Evolutionary conservation across 2,113 vertebrate species (phyloP).

Genomic region (Lepus europaeus): DNA sequence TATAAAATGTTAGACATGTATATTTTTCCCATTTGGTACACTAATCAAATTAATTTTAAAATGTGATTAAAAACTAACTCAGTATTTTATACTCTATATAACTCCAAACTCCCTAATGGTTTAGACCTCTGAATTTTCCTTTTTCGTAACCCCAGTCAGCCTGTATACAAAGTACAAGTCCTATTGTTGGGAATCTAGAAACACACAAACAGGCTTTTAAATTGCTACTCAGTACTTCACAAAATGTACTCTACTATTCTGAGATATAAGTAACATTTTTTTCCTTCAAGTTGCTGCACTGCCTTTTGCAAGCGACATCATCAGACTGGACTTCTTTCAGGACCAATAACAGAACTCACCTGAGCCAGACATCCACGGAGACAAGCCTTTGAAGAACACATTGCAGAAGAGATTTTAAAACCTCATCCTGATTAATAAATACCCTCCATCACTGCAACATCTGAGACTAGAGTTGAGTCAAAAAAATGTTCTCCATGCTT

Average conservation of each 20-base stretch:
- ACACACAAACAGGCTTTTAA: constrained; percentile 28
- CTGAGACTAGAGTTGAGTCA: not conserved
- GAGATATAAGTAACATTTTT: not conserved
- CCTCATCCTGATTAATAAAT: constrained; percentile 10
- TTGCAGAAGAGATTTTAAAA: constrained; percentile 35
- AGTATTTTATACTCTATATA: not conserved
- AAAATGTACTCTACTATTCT: constrained; percentile 1
- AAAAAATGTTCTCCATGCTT: not conserved
- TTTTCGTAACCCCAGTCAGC: not conserved
- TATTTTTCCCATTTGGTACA: not conserved
- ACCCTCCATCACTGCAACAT: not conserved
- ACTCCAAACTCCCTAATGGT: not conserved
- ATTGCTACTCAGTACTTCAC: not conserved
- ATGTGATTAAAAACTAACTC: not conserved
- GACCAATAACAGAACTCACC: constrained; percentile 30
- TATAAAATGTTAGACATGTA: not conserved
- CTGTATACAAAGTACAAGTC: not conserved
- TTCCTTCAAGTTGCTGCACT: constrained; percentile 12
- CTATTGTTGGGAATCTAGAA: constrained; percentile 30
- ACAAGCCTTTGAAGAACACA: not conserved
- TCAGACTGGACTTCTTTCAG: constrained; percentile 41
- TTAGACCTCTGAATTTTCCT: not conserved
- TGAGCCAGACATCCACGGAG: constrained; percentile 5
- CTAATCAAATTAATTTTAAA: constrained; percentile 47
- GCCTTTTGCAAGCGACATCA: not conserved